phyloP scores from a whole-genome alignment of 2,888 invertebrate species.

The Coenonympha arcania region DNA sequence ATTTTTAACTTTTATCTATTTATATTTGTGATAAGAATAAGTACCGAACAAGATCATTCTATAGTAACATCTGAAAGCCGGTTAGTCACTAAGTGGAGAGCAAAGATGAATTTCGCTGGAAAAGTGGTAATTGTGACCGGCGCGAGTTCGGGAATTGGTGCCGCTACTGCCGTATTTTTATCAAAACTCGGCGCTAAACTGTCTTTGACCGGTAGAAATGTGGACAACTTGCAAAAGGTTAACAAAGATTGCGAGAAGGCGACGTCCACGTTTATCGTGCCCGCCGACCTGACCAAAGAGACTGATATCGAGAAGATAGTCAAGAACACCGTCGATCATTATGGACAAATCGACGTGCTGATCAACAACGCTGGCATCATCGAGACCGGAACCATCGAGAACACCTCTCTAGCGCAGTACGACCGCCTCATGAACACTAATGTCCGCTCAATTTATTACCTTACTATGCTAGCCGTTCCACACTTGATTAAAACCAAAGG shows the following conservation, averaged over 20 bases:
- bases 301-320: conserved; percentile 81
- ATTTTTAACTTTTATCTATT: conserved; percentile 30
- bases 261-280: conserved; percentile 71
- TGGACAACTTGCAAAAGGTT: conserved; percentile 73
- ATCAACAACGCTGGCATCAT: conserved; percentile 93
- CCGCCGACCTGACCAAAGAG: conserved; percentile 84
- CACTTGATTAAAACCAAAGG: conserved; percentile 87
- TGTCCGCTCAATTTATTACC: conserved; percentile 84
- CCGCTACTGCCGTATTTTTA: conserved; percentile 84
- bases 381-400: conserved; percentile 88
- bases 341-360: conserved; percentile 85
- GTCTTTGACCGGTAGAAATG: conserved; percentile 81
- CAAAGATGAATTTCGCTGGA: conserved; percentile 75
- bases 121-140: conserved; percentile 85
- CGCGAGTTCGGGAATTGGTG: conserved; percentile 90
- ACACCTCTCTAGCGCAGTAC: conserved; percentile 87
- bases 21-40: conserved; percentile 28
- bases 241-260: conserved; percentile 56
- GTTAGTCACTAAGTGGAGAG: background rate
- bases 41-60: background rate
- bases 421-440: conserved; percentile 93
- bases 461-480: conserved; percentile 91
- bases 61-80: background rate
- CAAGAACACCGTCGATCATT: conserved; percentile 81
- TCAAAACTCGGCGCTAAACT: conserved; percentile 83